Evolutionary conservation across 1,140 invertebrate species (phyloP), one percentile per base, ranked within the genome.

Genomic region (Diprion similis): DNA sequence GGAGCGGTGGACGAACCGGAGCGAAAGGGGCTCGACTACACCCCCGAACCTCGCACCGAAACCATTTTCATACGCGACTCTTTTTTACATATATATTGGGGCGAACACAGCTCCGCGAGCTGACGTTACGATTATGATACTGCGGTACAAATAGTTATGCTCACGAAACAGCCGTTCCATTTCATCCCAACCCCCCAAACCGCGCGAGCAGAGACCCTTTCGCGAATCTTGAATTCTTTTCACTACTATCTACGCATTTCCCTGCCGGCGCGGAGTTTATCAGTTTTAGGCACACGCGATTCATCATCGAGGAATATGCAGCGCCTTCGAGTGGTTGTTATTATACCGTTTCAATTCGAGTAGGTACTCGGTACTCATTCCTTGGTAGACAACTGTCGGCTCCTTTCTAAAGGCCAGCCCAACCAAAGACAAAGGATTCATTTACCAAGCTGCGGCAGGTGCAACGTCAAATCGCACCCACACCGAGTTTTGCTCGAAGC

Each of bases 51-150:
- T 46, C 46, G 59, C 69, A 75, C 69, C 73, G n/a, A 59, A 59
- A 59, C 51, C 51, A 59, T 59, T 59, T 59, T 59, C 51, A 59
- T 59, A 59, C 51, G 51, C 51, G 51, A 59, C 51, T 70, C 46
- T 66, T 72, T 68, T 66, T 72, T 59, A 68, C 66, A 68, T 68
- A 68, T 68, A 68, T 68, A 68, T 68, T 68, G 66, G 66, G 18
- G 15, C 10, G 51, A 37, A 37, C 24, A 17, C 17, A 64, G 13
- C 13, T 73, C 66, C 66, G 13, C 19, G 77, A 74, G 74, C 77
- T 82, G 82, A 81, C 80, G 82, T 86, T 86, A 86, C 75, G 83
- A 83, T 86, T 85, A 86, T 82, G 82, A 80, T 78, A 82, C 81
- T 81, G 80, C 80, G 83, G 78, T 85, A 84, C 82, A 86, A 86